Conservation (phyloP, 64 coral and sea anemone species). For the Montipora cactus region DNA sequence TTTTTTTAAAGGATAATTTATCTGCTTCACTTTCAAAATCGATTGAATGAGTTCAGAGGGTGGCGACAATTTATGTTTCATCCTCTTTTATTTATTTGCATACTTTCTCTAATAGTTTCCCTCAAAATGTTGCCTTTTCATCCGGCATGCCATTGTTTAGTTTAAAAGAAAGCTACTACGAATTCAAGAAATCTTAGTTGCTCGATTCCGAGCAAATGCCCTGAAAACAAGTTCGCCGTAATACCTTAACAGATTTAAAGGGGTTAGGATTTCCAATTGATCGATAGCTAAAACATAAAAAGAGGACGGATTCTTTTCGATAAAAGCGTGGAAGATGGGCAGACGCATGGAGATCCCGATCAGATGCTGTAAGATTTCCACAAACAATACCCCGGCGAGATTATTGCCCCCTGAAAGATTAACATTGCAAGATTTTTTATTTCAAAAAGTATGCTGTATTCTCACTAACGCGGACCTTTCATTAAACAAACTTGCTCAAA, state of each 20-base stretch:
- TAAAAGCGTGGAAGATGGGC: not conserved
- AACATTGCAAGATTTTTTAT: not conserved
- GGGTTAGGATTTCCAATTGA: not conserved
- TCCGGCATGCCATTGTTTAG: not conserved
- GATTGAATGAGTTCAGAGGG: not conserved
- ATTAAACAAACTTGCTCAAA: not conserved
- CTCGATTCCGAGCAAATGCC: not conserved
- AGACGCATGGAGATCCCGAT: too few species aligned
- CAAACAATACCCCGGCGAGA: conserved; percentile 12
- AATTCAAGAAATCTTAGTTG: not conserved
- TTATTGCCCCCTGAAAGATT: conserved; percentile 21
- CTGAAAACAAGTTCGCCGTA: too few species aligned
- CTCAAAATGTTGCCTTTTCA: not conserved
- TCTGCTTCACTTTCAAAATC: not conserved
- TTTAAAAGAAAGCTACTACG: not conserved
- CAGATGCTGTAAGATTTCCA: too few species aligned
- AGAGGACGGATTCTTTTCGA: not conserved
- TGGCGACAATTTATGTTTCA: not conserved
- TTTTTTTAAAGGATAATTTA: conserved; percentile 9
- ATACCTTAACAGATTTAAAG: not conserved
- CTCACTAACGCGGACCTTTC: too few species aligned
- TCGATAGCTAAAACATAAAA: not conserved
- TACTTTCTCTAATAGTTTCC: too few species aligned
- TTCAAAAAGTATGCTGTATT: not conserved
- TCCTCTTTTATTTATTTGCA: not conserved